Evolutionary conservation across 2,113 vertebrate genomes (phyloP), one percentile per base, ranked within the genome.

Genomic region (Turnix velox): DNA sequence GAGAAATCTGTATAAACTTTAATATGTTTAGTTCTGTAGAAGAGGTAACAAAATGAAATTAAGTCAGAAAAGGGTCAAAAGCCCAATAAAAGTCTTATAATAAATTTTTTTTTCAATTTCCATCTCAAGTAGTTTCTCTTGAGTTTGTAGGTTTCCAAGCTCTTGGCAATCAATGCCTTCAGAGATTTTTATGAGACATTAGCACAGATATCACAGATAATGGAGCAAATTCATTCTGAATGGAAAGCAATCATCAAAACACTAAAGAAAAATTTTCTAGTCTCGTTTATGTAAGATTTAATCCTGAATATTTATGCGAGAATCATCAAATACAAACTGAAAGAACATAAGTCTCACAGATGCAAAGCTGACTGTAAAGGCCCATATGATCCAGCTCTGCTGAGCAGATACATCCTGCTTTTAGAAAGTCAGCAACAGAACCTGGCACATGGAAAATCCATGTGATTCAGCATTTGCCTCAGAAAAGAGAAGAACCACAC

Each of bases 381-480:
- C 33, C 58, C 0, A 0, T 37, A 72, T 55, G 48, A 68, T 79
- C 35, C 73, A 84, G n/a, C 12, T 84, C 27, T 58, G 87, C 46
- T 83, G 7, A 74, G 35, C 14, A 92, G 30, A 85, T 69, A 43
- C 18, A 18, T 52, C 57, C 49, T 95, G 22, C 37, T 77, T 85
- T 92, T 73, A 75, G 90, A 88, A 95, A 87, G n/a, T 55, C 88
- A 93, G 49, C 30, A 92, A 55, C 27, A n/a, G 76, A 88, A 48
- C 59, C 30, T 74, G 61, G 85, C 85, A 95, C n/a, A 40, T 83
- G 62, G 37, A 71, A 96, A 95, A 82, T 74, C 76, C 67, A 87
- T 35, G 90, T 93, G 77, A 93, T 51, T 87, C 62, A 75, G 80
- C 57, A 55, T 88, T 94, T 94, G 62, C 46, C 46, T 95, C 75